A percentile compares a stretch with the other conserved stretches of the same genome.
Conservation (phyloP, 2,113 vertebrate genomes). For the Spilogale gracilis region DNA sequence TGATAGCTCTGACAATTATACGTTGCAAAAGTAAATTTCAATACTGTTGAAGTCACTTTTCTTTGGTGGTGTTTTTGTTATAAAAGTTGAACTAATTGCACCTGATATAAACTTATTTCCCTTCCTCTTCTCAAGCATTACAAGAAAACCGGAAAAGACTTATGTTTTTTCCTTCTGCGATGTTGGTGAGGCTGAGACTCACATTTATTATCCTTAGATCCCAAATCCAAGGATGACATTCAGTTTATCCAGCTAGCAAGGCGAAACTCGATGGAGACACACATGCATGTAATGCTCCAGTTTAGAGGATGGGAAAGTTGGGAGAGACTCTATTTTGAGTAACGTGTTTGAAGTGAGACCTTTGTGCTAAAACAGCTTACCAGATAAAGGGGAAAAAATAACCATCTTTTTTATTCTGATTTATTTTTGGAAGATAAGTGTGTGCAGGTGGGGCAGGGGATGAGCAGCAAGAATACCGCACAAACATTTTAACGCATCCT, state of each 20-base stretch:
- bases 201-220: neutral
- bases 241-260: neutral
- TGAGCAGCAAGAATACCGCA: neutral
- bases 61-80: neutral
- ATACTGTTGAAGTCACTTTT: neutral
- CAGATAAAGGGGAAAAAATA: neutral
- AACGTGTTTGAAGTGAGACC: constrained; percentile 39
- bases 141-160: neutral
- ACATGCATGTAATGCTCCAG: too few relatives aligned
- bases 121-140: neutral
- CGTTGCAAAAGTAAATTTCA: neutral
- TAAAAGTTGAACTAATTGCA: neutral
- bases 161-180: neutral
- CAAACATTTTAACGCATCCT: constrained; percentile 26
- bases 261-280: neutral
- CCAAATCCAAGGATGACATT: neutral
- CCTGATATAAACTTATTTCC: neutral
- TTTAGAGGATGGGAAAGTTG: neutral
- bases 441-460: constrained; percentile 18
- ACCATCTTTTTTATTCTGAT: constrained; percentile 49
- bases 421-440: constrained; percentile 64
- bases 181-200: neutral
- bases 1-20: neutral
- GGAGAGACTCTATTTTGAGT: constrained; percentile 14
- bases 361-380: constrained; percentile 56